Base-by-base conservation (phyloP, 2,113 vertebrate genomes). In the Gasterosteus aculeatus region DNA sequence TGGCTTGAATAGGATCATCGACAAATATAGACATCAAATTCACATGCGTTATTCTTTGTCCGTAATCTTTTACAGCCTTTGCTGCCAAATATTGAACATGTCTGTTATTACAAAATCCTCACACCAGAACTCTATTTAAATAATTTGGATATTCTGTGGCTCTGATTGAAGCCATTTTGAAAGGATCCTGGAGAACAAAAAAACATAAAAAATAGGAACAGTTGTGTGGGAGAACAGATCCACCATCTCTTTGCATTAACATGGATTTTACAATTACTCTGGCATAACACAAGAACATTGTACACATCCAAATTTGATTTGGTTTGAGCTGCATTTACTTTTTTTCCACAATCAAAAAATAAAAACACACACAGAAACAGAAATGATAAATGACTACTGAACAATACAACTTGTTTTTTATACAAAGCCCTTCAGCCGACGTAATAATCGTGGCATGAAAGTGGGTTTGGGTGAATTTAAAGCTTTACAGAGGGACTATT, bases 71-170 rank as follows among this genome's bases (percentile, higher is more conserved):
- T 0, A 0, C 47, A 73, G 54, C 16, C 0, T 75, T 75, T 72
- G 51, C 81, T 69, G 66, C 54, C 54, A 53, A 61, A 59, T 42
- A 85, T 66, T 67, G 51, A 82, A 87, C 5, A 39, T 63, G 31
- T 80, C 66, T 78, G 70, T 81, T 69, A 82, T 85, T 82, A 67
- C n/a, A 81, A 74, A 85, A 85, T 77, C 80, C 53, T 35, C 77
- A 29, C 57, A 59, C 70, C 58, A 68, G 51, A 75, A 80, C 75
- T 82, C 75, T 47, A 77, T 81, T 85, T 72, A 69, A 80, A 58
- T 77, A 75, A 10, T 19, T 59, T 70, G 49, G 18, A 38, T 49
- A 39, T 44, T 67, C n/a, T 47, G 38, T n/a, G 61, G 26, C 22
- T 41, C 19, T 71, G 78, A 81, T 81, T 78, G 64, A 83, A 84